A percentile compares a stretch with the other conserved stretches of the same genome.
Evolutionary conservation across 1,140 invertebrate species (phyloP).

Genomic region (Wasmannia auropunctata): DNA sequence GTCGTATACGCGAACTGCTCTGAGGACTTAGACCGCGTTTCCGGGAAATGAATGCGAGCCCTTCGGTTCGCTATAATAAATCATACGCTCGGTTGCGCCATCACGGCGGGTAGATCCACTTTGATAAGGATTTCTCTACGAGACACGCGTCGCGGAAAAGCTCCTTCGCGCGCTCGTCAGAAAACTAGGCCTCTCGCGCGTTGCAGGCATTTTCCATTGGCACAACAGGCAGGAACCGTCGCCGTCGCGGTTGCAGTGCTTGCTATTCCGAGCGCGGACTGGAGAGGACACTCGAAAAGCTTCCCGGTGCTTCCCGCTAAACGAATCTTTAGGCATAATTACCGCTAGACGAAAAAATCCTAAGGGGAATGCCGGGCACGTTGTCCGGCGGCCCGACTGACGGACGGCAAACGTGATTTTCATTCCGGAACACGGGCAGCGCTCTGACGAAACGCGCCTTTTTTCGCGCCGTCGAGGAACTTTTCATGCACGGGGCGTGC

Average conservation of each 20-base stretch:
- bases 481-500: slow-evolving; percentile 49
- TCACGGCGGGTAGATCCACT: slow-evolving; percentile 52
- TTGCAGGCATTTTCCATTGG: slow-evolving; percentile 3
- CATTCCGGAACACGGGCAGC: slow-evolving; percentile 25
- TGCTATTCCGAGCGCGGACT: slow-evolving; percentile 42
- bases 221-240: neutral
- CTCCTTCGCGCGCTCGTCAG: slow-evolving; percentile 11
- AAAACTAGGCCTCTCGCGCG: slow-evolving; percentile 26
- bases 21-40: slow-evolving; percentile 26
- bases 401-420: slow-evolving; percentile 66
- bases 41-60: slow-evolving; percentile 69
- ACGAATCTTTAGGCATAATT: slow-evolving; percentile 71
- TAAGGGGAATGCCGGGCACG: slow-evolving; percentile 62
- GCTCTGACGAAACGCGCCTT: slow-evolving; percentile 44
- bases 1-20: slow-evolving; percentile 48
- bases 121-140: slow-evolving; percentile 61
- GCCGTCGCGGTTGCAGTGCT: neutral
- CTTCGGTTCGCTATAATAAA: slow-evolving; percentile 69
- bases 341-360: slow-evolving; percentile 56
- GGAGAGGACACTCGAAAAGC: slow-evolving; percentile 63
- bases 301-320: neutral
- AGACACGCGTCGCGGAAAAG: neutral
- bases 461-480: slow-evolving; percentile 32
- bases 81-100: slow-evolving; percentile 70
- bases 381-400: slow-evolving; percentile 47